These are phyloP conservation scores for Empis stercorea DNA, from an alignment of 2,888 invertebrate genomes.

Conservation along the genomic window DNA sequence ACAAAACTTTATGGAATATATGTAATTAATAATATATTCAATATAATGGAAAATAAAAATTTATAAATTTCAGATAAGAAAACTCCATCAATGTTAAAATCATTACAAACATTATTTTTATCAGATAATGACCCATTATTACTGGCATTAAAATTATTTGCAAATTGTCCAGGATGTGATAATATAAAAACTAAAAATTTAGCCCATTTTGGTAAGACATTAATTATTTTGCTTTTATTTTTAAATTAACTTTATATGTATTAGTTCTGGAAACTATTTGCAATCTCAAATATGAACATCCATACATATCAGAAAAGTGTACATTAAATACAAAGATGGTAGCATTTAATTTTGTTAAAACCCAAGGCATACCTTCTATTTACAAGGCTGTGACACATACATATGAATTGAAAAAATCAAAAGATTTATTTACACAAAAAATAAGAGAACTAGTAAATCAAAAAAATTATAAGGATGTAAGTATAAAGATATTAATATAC, in stretches of 20 bases:
- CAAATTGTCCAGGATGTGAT: conserved; percentile 31
- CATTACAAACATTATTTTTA: conserved; percentile 19
- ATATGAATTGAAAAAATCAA: conserved; percentile 49
- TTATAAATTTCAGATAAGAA: conserved; percentile 21
- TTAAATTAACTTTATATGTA: background rate
- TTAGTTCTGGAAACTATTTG: conserved; percentile 47
- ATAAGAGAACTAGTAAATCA: conserved; percentile 44
- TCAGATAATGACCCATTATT: conserved; percentile 25
- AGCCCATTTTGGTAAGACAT: conserved; percentile 22
- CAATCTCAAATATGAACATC: conserved; percentile 37
- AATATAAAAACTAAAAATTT: conserved; percentile 33
- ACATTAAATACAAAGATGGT: conserved; percentile 48
- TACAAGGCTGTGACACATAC: conserved; percentile 49
- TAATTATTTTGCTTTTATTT: too few species aligned
- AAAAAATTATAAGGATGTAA: conserved; percentile 54
- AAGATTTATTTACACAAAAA: conserved; percentile 47
- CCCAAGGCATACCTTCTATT: conserved; percentile 51
- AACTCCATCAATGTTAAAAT: conserved; percentile 22
- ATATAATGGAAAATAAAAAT: background rate
- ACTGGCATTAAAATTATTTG: conserved; percentile 31
- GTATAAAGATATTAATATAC: conserved; percentile 4
- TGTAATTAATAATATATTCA: conserved; percentile 16
- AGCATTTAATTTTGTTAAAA: conserved; percentile 57
- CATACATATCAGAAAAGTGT: conserved; percentile 36
- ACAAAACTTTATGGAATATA: conserved; percentile 27